Percentiles rank a stretch among this genome's conserved stretches.
These are phyloP conservation scores for Spodoptera frugiperda DNA, from an alignment of 1,140 invertebrate genomes.

Conservation along the genomic window DNA sequence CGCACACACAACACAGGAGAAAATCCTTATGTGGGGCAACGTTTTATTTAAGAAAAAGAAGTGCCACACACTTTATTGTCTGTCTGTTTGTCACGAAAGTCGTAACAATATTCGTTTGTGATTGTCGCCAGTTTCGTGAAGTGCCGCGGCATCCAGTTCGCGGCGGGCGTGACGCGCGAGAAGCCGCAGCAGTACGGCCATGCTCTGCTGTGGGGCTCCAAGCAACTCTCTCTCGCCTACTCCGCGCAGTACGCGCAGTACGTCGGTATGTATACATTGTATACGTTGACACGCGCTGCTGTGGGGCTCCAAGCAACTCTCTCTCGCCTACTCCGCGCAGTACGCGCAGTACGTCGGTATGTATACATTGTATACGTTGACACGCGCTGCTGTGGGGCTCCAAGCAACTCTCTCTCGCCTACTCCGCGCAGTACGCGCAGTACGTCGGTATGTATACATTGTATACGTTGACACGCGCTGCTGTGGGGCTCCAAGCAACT, in stretches of 20 bases:
- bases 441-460: slow-evolving; percentile 90
- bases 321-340: slow-evolving; percentile 96
- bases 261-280: slow-evolving; percentile 87
- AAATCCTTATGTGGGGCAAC: too few relatives aligned
- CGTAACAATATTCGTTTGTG: too few relatives aligned
- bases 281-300: slow-evolving; percentile 98
- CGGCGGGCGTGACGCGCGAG: slow-evolving; percentile 95
- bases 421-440: slow-evolving; percentile 96
- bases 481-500: slow-evolving; percentile 98
- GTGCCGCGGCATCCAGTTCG: slow-evolving; percentile 93
- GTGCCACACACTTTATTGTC: too few relatives aligned
- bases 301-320: slow-evolving; percentile 98
- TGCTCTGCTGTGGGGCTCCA: slow-evolving; percentile 98
- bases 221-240: slow-evolving; percentile 97
- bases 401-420: slow-evolving; percentile 97
- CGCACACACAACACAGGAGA: too few relatives aligned
- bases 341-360: slow-evolving; percentile 94
- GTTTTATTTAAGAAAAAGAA: too few relatives aligned
- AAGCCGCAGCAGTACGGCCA: slow-evolving; percentile 96
- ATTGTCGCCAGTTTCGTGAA: slow-evolving; percentile 93
- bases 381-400: slow-evolving; percentile 99
- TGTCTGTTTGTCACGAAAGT: too few relatives aligned
- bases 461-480: too few relatives aligned
- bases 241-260: slow-evolving; percentile 97
- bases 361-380: too few relatives aligned